Base-by-base conservation (phyloP, 2,888 invertebrate genomes). In the Leptinotarsa rubiginosa region DNA sequence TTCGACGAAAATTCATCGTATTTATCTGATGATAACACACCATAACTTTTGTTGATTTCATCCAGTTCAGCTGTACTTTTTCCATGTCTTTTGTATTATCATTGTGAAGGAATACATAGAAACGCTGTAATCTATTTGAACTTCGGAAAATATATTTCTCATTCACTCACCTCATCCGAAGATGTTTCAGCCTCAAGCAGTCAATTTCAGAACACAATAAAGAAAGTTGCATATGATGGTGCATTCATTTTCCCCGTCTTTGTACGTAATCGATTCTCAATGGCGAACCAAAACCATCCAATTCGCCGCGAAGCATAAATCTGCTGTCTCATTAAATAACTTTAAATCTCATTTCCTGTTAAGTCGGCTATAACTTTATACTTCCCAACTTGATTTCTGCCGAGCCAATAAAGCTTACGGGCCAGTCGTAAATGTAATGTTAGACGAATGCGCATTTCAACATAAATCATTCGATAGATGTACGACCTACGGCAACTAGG, bases 311-410 rank as follows among this genome's bases (percentile, higher is more conserved):
- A 75, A 50, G 47, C 75, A 72, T 75, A 75, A 72, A 72, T 72
- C 70, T 69, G 47, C 20, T 64, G 75, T 67, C 75, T 70, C 75
- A 75, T 75, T 75, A 75, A 75, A 75, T 72, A 64, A 69, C 72
- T 67, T 75, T 72, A 72, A 75, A 75, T 70, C 72, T 72, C 72
- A 66, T 75, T 75, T 75, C 75, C 75, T 75, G 75, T 75, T 70
- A 75, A 52, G 67, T 59, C 72, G 74, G 52, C 66, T 56, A 69
- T 69, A 69, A 69, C 69, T 69, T 56, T 54, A 16, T n/a, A 56
- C 56, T 22, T 69, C 56, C 62, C 62, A 62, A 62, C 41, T 54
- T 56, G 56, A 69, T 69, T 69, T 69, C 69, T 69, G 69, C 47
- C 41, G 25, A 56, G 56, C 69, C 69, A 69, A 69, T 69, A 56